Evolutionary conservation across 2,797 vertebrate species (phyloP), one percentile per base, ranked within the genome.

Genomic region (Orientallactaga sibirica): DNA sequence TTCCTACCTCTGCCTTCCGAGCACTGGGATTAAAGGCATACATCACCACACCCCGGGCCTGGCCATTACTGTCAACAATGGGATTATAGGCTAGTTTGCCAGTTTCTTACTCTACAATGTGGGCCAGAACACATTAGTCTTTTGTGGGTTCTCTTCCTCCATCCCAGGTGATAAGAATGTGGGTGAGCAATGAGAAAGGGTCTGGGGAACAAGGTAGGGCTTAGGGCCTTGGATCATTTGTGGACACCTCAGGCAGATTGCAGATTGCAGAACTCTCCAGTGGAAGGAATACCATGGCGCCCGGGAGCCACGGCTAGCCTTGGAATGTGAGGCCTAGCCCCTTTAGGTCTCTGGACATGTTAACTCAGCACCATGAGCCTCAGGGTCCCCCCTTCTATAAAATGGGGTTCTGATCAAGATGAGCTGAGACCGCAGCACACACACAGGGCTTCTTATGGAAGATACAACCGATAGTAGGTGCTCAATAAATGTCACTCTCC

Each of bases 401-500:
- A 84, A 58, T n/a, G 89, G 52, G 55, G 29, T 33, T 73, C 33
- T 58, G 18, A 18, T 29, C 79, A 81, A 86, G 74, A 43, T 85
- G 22, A 37, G 33, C 41, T 18, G 79, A 74, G 64, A 82, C 37
- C 75, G 86, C 83, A 41, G 24, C n/a, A 0, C 24, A 52, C 58
- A 37, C 70, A 5, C 18, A n/a, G 84, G 66, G 18, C 25, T 76
- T 91, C 82, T 64, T 67, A 43, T 25, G 10, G 24, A 20, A 43
- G 8, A 10, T 29, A 0, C 3, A 6, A 7, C 18, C 20, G 20
- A 67, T 11, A 70, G 71, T 64, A 58, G 61, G 80, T 68, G 61
- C 87, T 94, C 80, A 91, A 4, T 88, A 91, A 91, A 48, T n/a
- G 70, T 25, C 86, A 20, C 55, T 66, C 33, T 80, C 64, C 64